Percentiles rank a stretch among this genome's conserved stretches.
These are phyloP conservation scores for Drosophila kikkawai DNA, from an alignment of 1,140 invertebrate genomes.

Conservation along the genomic window DNA sequence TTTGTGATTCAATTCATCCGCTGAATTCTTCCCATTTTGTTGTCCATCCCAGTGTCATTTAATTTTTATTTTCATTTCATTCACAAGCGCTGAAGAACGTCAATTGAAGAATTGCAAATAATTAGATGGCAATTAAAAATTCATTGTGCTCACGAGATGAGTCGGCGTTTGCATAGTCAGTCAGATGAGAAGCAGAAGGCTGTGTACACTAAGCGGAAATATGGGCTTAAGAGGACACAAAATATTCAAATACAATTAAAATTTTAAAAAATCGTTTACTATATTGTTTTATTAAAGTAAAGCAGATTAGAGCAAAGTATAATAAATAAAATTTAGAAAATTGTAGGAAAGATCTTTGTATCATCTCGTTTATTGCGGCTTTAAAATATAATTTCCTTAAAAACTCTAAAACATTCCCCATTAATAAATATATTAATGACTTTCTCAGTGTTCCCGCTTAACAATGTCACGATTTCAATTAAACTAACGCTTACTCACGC, in stretches of 20 bases:
- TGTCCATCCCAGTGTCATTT: conserved; percentile 1
- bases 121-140: conserved; percentile 74
- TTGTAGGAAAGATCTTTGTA: not conserved
- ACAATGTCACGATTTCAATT: conserved; percentile 52
- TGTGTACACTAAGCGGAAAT: conserved; percentile 5
- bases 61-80: conserved; percentile 14
- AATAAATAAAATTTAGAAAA: not conserved
- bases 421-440: not conserved
- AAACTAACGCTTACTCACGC: conserved; percentile 33
- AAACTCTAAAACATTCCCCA: not conserved
- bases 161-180: conserved; percentile 18
- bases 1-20: conserved; percentile 5
- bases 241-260: not conserved
- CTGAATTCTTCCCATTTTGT: not conserved
- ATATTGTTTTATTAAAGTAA: not conserved
- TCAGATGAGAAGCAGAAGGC: conserved; percentile 21
- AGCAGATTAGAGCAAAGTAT: not conserved
- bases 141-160: conserved; percentile 48
- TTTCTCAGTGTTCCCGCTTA: not conserved
- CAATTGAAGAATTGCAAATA: conserved; percentile 74
- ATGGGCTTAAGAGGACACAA: not conserved
- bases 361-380: not conserved
- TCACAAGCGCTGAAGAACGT: conserved; percentile 37
- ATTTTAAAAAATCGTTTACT: not conserved
- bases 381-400: not conserved